Base-by-base conservation (phyloP, 2,888 invertebrate genomes). In the Mythimna loreyi region DNA sequence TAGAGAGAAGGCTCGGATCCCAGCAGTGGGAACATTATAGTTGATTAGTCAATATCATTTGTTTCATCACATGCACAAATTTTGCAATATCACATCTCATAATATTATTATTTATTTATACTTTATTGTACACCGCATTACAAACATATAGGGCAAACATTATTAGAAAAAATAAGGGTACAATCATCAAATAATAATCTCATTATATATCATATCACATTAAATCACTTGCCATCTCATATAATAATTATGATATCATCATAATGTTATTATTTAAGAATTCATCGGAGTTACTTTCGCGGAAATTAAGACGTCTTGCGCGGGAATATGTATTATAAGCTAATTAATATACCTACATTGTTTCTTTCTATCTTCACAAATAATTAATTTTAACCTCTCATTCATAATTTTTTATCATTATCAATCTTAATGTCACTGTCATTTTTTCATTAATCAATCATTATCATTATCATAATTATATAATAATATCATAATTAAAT, bases 301-400 rank as follows among this genome's bases (percentile, higher is more conserved):
- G 1, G 3, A 0, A 23, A 36, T 28, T n/a, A 2, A 13, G 67
- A 69, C 45, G 33, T 69, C 33, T 67, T 25, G 9, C n/a, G 68
- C 43, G 68, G 68, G 53, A 52, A 50, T 2, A 50, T 23, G 6
- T 50, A 25, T 23, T 6, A 16, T 50, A 25, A 47, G 49, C 11
- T 5, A 13, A 49, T 23, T 4, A 21, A 23, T 0, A 25, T n/a
- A 40, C 13, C 40, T 43, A 19, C 4, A 28, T 19, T 19, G 6
- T 43, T 40, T 40, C 6, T 43, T 23, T 6, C 23, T 23, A 6
- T n/a, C 11, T n/a, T 30, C n/a, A 2, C 2, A 3, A 0, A 21
- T 21, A 8, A 52, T 25, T 52, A 9, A 50, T 45, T 45, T 16
- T 3, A 3, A 50, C 25, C 16, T n/a, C 3, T 16, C n/a, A 21